A percentile compares a stretch with the other conserved stretches of the same genome.
phyloP scores from a whole-genome alignment of 1,140 invertebrate species.

The Meloidogyne hapla region DNA sequence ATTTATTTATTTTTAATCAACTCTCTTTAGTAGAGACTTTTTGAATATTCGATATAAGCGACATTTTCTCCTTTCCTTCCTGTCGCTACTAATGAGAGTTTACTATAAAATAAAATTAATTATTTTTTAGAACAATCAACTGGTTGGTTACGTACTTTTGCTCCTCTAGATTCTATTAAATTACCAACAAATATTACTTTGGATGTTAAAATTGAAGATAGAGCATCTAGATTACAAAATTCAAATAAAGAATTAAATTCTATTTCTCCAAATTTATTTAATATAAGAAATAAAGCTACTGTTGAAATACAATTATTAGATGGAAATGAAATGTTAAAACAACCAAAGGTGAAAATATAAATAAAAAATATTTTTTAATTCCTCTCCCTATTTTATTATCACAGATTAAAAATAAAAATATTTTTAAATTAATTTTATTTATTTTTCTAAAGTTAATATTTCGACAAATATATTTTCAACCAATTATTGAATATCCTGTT shows the following conservation, averaged over 20 bases:
- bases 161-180: conserved; percentile 10
- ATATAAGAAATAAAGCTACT: conserved; percentile 44
- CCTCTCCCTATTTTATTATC: no score
- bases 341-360: conserved; percentile 6
- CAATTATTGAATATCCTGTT: conserved; percentile 14
- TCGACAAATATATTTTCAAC: not conserved
- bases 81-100: no score
- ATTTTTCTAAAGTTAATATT: conserved; percentile 15
- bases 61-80: no score
- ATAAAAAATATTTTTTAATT: no score
- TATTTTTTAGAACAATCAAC: conserved; percentile 30
- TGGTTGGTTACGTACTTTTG: conserved; percentile 49
- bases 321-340: conserved; percentile 21
- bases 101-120: not conserved
- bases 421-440: conserved; percentile 14
- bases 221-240: conserved; percentile 41
- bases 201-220: conserved; percentile 45
- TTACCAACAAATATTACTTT: conserved; percentile 30
- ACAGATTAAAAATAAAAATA: not conserved
- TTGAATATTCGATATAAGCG: no score
- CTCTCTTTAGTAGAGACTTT: no score
- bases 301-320: conserved; percentile 30
- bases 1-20: not conserved
- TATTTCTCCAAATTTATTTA: not conserved
- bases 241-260: conserved; percentile 8